Percentiles rank a stretch among this genome's conserved stretches.
Conservation (phyloP, 2,797 vertebrate species). For the Notamacropus eugenii region DNA sequence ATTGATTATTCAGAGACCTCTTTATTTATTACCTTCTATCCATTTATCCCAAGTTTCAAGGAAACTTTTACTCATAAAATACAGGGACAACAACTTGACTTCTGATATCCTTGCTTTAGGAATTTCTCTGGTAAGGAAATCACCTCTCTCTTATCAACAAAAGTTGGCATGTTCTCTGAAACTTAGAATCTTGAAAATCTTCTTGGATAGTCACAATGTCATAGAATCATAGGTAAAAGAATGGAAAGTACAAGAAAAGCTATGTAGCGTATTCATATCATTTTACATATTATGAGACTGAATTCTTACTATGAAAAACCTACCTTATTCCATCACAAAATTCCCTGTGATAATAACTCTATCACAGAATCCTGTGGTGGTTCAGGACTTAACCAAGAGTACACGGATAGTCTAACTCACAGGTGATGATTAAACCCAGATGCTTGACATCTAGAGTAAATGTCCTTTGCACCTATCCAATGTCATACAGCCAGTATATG, state of each 20-base stretch:
- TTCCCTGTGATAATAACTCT: too few relatives aligned
- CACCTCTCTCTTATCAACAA: not conserved
- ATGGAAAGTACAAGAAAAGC: not conserved
- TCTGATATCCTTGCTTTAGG: not conserved
- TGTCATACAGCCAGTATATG: not conserved
- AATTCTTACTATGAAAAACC: not conserved
- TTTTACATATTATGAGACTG: not conserved
- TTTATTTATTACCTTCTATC: not conserved
- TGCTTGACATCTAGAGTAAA: not conserved
- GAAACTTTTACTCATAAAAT: not conserved
- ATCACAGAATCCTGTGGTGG: too few relatives aligned
- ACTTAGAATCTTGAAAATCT: not conserved
- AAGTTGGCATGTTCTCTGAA: not conserved
- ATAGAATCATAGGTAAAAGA: not conserved
- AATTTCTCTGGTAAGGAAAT: not conserved
- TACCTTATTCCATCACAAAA: too few relatives aligned
- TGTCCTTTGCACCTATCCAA: not conserved
- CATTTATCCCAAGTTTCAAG: not conserved
- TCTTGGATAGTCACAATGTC: not conserved
- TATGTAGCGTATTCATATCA: not conserved
- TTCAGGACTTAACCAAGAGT: not conserved
- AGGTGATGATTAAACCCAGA: not conserved
- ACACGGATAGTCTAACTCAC: not conserved
- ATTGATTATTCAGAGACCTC: not conserved
- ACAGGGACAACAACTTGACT: not conserved